Evolutionary conservation across 2,797 vertebrate species (phyloP).

Genomic region (Danionella dracula): DNA sequence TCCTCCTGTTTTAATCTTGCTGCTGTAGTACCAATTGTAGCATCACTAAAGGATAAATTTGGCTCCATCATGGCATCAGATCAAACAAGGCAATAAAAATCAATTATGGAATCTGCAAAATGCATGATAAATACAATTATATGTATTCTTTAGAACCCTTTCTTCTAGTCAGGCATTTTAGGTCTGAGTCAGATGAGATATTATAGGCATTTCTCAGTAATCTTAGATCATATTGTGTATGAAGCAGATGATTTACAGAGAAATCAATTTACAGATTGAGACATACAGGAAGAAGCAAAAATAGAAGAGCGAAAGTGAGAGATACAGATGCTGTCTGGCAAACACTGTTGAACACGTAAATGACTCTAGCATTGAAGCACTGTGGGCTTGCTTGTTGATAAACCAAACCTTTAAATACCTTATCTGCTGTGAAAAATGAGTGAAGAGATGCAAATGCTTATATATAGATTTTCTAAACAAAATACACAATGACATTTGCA

Average conservation of each 20-base stretch:
- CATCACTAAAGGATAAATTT: too few species aligned
- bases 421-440: too few species aligned
- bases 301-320: not conserved
- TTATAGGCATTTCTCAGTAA: slow-evolving; percentile 5
- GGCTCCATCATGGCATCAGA: too few species aligned
- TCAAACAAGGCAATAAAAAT: not conserved
- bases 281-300: slow-evolving; percentile 31
- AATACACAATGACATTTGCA: too few species aligned
- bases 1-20: too few species aligned
- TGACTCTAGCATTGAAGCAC: not conserved
- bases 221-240: slow-evolving; percentile 25
- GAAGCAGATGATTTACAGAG: slow-evolving; percentile 28
- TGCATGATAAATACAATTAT: not conserved
- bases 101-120: not conserved
- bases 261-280: slow-evolving; percentile 31
- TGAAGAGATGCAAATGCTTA: too few species aligned
- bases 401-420: not conserved
- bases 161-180: not conserved
- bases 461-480: too few species aligned
- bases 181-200: slow-evolving; percentile 3
- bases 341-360: not conserved
- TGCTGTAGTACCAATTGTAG: too few species aligned
- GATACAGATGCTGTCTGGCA: slow-evolving; percentile 40
- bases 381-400: too few species aligned
- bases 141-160: not conserved